Evolutionary conservation across 2,797 vertebrate species (phyloP).

Genomic region (Acropternis orthonyx): DNA sequence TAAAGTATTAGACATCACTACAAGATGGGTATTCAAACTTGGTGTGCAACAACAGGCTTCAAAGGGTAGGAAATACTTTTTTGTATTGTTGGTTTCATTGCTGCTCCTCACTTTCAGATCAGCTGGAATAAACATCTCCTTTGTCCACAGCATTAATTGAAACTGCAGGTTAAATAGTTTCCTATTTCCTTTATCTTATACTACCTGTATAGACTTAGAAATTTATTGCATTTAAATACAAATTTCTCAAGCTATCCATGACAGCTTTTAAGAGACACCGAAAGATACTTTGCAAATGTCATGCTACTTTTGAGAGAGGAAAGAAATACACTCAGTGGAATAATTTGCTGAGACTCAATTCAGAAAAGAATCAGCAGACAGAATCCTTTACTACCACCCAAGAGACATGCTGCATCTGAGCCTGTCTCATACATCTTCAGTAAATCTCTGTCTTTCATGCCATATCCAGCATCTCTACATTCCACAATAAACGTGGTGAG

Average conservation of each 20-base stretch:
- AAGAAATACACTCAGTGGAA: background rate
- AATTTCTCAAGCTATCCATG: background rate
- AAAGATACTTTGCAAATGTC: background rate
- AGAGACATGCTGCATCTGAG: background rate
- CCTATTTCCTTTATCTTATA: background rate
- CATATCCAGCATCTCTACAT: background rate
- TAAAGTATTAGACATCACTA: background rate
- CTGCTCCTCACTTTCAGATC: background rate
- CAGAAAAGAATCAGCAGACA: background rate
- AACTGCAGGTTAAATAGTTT: background rate
- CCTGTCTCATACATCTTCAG: rapidly evolving
- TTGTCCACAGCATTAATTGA: background rate
- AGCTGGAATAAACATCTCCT: background rate
- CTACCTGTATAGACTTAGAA: background rate
- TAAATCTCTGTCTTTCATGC: background rate
- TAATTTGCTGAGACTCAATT: background rate
- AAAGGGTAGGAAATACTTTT: background rate
- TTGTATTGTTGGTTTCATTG: background rate
- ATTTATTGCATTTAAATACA: background rate
- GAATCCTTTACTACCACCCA: background rate
- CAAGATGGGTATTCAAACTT: background rate
- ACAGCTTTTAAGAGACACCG: background rate
- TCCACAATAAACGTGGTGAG: background rate
- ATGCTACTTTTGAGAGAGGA: background rate
- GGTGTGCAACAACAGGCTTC: background rate